A percentile compares a stretch with the other conserved stretches of the same genome.
Evolutionary conservation across 2,888 invertebrate species (phyloP).

Genomic region (Sycophila texana): DNA sequence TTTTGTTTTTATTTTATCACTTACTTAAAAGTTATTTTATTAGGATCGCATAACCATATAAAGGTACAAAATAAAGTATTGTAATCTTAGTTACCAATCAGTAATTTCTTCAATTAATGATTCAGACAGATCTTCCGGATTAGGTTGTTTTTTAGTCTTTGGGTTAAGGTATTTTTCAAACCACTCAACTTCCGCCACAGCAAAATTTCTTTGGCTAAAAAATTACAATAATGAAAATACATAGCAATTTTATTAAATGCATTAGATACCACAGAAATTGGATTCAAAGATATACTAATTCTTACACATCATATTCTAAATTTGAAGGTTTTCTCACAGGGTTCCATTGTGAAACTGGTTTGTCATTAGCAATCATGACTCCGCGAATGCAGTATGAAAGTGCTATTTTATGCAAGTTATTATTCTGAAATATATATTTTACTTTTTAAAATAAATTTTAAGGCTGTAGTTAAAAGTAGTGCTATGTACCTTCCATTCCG

Average conservation of each 20-base stretch:
- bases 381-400: slow-evolving; percentile 79
- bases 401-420: slow-evolving; percentile 65
- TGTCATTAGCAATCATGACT: slow-evolving; percentile 83
- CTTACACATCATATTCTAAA: slow-evolving; percentile 62
- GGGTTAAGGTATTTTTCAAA: slow-evolving; percentile 63
- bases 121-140: slow-evolving; percentile 55
- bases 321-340: slow-evolving; percentile 78
- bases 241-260: slow-evolving; percentile 1
- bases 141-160: slow-evolving; percentile 62
- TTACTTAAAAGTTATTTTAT: slow-evolving; percentile 10
- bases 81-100: slow-evolving; percentile 52
- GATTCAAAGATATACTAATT: slow-evolving; percentile 37
- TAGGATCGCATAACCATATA: too few relatives aligned
- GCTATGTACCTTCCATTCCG: slow-evolving; percentile 80
- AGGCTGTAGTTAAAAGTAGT: neutral
- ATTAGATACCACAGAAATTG: slow-evolving; percentile 2
- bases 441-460: slow-evolving; percentile 1
- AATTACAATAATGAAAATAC: slow-evolving; percentile 14
- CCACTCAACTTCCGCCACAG: slow-evolving; percentile 67
- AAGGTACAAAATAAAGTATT: neutral
- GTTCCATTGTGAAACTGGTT: slow-evolving; percentile 84
- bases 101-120: slow-evolving; percentile 60
- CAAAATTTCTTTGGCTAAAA: slow-evolving; percentile 66
- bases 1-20: slow-evolving; percentile 44
- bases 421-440: slow-evolving; percentile 63